phyloP scores from a whole-genome alignment of 2,113 vertebrate genomes.

The Raja brachyura region DNA sequence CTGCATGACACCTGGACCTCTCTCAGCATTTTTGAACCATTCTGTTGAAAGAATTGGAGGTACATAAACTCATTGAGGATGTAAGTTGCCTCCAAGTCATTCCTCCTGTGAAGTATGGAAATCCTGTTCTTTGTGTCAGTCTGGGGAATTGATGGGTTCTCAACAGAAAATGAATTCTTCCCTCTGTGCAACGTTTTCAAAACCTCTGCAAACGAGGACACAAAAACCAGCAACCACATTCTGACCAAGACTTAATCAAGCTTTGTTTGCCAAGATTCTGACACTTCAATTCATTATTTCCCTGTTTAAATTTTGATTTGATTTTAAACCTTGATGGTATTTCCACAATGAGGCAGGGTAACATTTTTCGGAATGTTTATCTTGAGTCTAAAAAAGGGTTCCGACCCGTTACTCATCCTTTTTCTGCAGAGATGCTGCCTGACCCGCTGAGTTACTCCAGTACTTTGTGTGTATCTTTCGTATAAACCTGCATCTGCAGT shows the following conservation, averaged over 20 bases:
- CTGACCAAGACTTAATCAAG: background rate
- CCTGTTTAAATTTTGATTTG: background rate
- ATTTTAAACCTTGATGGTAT: background rate
- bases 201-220: background rate
- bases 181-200: background rate
- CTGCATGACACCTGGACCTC: background rate
- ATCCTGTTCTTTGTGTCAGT: background rate
- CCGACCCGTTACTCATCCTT: too few relatives aligned
- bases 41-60: background rate
- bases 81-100: background rate
- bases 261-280: background rate
- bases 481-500: too few relatives aligned
- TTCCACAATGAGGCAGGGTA: background rate
- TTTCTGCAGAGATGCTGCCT: too few relatives aligned
- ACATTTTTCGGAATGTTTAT: background rate
- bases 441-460: too few relatives aligned
- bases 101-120: background rate
- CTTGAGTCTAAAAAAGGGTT: too few relatives aligned
- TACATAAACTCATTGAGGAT: too few relatives aligned
- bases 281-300: background rate
- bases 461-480: too few relatives aligned
- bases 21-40: background rate
- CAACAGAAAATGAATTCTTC: background rate
- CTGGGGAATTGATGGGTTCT: background rate
- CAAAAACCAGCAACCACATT: background rate